These are phyloP conservation scores for Malthinus flaveolus DNA, from an alignment of 2,888 invertebrate genomes.

Conservation along the genomic window DNA sequence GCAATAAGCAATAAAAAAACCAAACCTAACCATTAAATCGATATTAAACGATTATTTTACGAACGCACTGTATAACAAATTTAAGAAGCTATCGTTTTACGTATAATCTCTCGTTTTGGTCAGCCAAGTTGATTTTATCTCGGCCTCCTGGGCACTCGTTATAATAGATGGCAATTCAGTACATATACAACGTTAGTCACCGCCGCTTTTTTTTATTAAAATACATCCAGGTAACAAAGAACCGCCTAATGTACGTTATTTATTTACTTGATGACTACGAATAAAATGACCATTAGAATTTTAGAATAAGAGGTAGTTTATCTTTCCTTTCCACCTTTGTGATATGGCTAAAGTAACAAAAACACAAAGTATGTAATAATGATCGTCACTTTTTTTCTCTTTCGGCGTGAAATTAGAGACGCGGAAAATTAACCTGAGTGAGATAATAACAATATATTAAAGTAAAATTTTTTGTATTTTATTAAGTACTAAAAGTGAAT, in stretches of 20 bases:
- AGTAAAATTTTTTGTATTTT: too few species aligned
- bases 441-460: too few species aligned
- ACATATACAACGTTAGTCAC: conserved; percentile 10
- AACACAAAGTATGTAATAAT: conserved; percentile 9
- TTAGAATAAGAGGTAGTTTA: background rate
- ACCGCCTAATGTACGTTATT: conserved; percentile 1
- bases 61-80: too few species aligned
- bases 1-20: too few species aligned
- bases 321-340: too few species aligned
- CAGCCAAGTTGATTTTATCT: conserved; percentile 17
- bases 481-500: too few species aligned
- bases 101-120: conserved; percentile 20
- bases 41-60: too few species aligned
- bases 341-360: background rate
- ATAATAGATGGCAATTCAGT: conserved; percentile 12
- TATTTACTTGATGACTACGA: background rate
- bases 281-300: background rate
- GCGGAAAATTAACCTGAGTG: background rate
- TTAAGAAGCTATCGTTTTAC: conserved; percentile 20
- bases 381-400: conserved; percentile 6
- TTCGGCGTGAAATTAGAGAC: background rate
- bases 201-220: conserved; percentile 7
- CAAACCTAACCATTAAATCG: too few species aligned
- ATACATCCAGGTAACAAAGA: conserved; percentile 13
- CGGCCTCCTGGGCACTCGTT: conserved; percentile 10